Base-by-base conservation (phyloP, 2,797 vertebrate genomes). In the Meriones psammophilus region DNA sequence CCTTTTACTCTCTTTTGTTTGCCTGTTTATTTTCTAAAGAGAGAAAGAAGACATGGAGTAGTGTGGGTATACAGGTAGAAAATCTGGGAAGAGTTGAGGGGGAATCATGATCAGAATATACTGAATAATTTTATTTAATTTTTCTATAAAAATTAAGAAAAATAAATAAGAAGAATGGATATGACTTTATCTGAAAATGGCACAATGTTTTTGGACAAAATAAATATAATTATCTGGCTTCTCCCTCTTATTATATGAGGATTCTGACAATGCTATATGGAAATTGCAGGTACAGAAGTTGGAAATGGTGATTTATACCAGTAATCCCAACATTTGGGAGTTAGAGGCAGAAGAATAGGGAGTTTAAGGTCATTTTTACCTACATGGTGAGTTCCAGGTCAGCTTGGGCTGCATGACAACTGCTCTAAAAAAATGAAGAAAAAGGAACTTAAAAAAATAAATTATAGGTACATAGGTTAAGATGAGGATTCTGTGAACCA, bases 401-500 rank as follows among this genome's bases (percentile, higher is more conserved):
- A 88, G 17, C 71, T 42, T 88, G 9, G n/a, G 28, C 10, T 88
- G 6, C 24, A 60, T 74, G 56, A 88, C 54, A 88, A 22, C 56
- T 18, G 76, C 9, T 88, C 39, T 76, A 36, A 33, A 88, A 74
- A 46, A 88, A 42, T 12, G 20, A 30, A 60, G 26, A 10, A 88
- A 58, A 88, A 60, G 26, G 13, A 60, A 33, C 46, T 62, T 17
- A 62, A 88, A 58, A 60, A 39, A 77, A n/a, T 28, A 89, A 88
- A 76, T 88, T 64, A 62, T 76, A 89, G 39, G 56, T 77, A 64
- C 71, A 50, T n/a, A 76, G 76, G 2, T 94, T 92, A 76, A 8
- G 12, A 95, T 68, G 24, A 74, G 20, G n/a, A 94, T 74, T 42
- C 5, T 56, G 42, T 90, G 28, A 93, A 89, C 17, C 74, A 77